These are phyloP conservation scores for Pogonomyrmex californicus DNA, from an alignment of 1,140 invertebrate genomes.

Conservation along the genomic window DNA sequence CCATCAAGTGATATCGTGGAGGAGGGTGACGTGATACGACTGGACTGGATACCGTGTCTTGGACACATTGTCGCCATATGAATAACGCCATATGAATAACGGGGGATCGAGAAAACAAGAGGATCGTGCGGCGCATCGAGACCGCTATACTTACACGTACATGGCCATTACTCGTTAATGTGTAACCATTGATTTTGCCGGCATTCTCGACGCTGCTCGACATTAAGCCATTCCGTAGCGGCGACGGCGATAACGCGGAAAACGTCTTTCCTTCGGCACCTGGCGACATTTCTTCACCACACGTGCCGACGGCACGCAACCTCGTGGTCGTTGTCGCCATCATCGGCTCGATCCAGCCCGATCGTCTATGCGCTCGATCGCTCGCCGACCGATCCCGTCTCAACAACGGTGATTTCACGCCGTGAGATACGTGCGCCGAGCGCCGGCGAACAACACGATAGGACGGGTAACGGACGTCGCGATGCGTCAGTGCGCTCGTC, in stretches of 20 bases:
- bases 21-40: background rate
- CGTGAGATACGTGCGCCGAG: background rate
- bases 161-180: slow-evolving; percentile 69
- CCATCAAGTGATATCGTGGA: background rate
- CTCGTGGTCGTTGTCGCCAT: slow-evolving; percentile 47
- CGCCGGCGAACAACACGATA: background rate
- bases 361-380: background rate
- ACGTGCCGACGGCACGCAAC: slow-evolving; percentile 10
- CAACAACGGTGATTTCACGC: background rate
- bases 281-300: background rate
- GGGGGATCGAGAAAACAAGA: background rate
- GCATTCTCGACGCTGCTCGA: slow-evolving; percentile 63
- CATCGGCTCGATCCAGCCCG: background rate
- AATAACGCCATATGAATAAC: background rate
- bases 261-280: background rate
- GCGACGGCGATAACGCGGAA: background rate
- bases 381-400: background rate
- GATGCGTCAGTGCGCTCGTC: slow-evolving; percentile 6
- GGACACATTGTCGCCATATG: background rate
- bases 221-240: slow-evolving; percentile 65
- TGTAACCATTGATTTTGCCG: slow-evolving; percentile 74
- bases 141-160: slow-evolving; percentile 54
- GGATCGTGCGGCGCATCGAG: background rate
- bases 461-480: background rate
- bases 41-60: slow-evolving; percentile 13